Base-by-base conservation (phyloP, 2,797 vertebrate genomes). In the Scarus forsteni region DNA sequence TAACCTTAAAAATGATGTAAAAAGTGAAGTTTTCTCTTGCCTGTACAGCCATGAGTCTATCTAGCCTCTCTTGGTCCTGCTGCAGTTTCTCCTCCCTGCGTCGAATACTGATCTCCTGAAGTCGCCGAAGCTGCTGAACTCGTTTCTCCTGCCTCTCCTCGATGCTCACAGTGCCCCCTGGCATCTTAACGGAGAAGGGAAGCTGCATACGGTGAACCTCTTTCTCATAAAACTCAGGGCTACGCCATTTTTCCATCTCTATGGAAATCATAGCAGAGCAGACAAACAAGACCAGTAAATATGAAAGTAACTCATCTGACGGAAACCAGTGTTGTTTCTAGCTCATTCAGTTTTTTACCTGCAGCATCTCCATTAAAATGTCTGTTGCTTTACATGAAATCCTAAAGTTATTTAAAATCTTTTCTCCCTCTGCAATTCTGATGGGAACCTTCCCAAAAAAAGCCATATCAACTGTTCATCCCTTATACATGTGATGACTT, bases 181-280 rank as follows among this genome's bases (percentile, higher is more conserved):
- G 93, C 43, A 96, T 93, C 58, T 98, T 98, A 57, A 89, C 95
- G 0, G 97, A 95, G 77, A 97, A 99, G 0, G 98, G 97, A 57
- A 99, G 94, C 92, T 99, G 98, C 92, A 99, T 97, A 48, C 97
- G 96, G 85, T 98, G 97, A 65, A 99, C 95, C 0, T 98, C 96
- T 61, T 87, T 86, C 88, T 98, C 96, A 0, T 98, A 99, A 87
- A 98, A 99, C 67, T 96, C 95, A 0, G 96, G 96, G 60, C 95
- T 97, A 49, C 93, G 90, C 98, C 98, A 99, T 85, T 96, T 97
- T 84, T 96, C 95, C 57, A 99, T 88, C 87, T 99, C 98, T 99
- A 66, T 1, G 8, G 60, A 57, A 40, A 4, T 14, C 6, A 52
- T 35, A 69, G 15, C 5, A 65, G 13, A 6, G 8, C 44, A 13